These are phyloP conservation scores for Coronaproctus castanopsis DNA, from an alignment of 2,888 invertebrate genomes.

Conservation along the genomic window DNA sequence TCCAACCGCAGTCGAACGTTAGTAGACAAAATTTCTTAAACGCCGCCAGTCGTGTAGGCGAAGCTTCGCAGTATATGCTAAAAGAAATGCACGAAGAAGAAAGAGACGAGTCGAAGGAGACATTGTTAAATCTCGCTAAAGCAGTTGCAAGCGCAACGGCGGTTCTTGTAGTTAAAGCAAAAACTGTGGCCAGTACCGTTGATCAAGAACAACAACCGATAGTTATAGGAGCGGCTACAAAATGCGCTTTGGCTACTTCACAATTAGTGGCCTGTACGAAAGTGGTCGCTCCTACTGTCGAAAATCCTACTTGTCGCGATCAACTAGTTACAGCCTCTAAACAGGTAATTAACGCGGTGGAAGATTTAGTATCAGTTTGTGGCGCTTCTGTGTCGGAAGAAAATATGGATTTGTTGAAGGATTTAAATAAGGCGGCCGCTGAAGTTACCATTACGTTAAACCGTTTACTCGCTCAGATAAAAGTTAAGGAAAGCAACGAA, in stretches of 20 bases:
- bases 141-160: conserved; percentile 97
- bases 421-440: conserved; percentile 62
- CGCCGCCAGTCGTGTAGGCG: conserved; percentile 90
- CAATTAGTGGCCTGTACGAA: conserved; percentile 94
- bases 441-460: conserved; percentile 75
- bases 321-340: conserved; percentile 82
- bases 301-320: conserved; percentile 64
- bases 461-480: conserved; percentile 46
- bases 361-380: conserved; percentile 64
- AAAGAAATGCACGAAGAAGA: conserved; percentile 82
- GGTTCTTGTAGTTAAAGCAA: conserved; percentile 83
- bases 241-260: conserved; percentile 91
- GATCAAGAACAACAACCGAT: conserved; percentile 58
- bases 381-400: conserved; percentile 48
- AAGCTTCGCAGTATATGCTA: conserved; percentile 83
- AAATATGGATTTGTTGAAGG: conserved; percentile 39
- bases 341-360: conserved; percentile 80
- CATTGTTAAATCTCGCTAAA: conserved; percentile 80
- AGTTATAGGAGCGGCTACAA: conserved; percentile 85
- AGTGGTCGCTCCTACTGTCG: conserved; percentile 67
- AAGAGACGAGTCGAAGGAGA: conserved; percentile 71
- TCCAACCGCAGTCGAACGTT: conserved; percentile 34
- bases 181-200: conserved; percentile 82
- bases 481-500: background rate
- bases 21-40: conserved; percentile 69